Evolutionary conservation across 2,113 vertebrate species (phyloP).

Genomic region (Dermatemys mawii): DNA sequence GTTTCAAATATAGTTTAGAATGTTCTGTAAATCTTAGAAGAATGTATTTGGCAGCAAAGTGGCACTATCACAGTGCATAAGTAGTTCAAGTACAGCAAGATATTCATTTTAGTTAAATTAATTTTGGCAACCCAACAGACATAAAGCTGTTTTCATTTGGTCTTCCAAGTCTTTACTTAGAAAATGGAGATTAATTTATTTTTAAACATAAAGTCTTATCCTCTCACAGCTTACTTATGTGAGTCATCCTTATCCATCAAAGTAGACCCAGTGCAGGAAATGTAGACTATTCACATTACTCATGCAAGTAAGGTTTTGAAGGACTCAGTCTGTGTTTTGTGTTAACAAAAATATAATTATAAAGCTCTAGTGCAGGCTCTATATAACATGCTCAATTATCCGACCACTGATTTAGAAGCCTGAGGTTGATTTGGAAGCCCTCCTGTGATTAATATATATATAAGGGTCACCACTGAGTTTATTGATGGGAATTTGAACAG

Average conservation of each 20-base stretch:
- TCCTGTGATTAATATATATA: not conserved
- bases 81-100: not conserved
- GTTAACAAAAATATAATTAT: not conserved
- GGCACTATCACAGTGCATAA: not conserved
- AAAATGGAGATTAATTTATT: not conserved
- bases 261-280: not conserved
- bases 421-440: too few relatives aligned
- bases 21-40: not conserved
- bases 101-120: not conserved
- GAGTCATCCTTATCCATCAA: not conserved
- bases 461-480: not conserved
- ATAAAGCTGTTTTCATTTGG: not conserved
- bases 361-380: not conserved
- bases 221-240: not conserved
- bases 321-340: not conserved
- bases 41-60: not conserved
- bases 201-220: fast-evolving
- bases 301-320: not conserved
- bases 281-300: not conserved
- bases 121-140: not conserved
- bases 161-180: not conserved
- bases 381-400: not conserved
- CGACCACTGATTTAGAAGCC: not conserved
- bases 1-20: not conserved
- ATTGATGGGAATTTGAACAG: not conserved